Evolutionary conservation across 37 sponge, comb jelly and placozoan genomes (phyloP), one percentile per base, ranked within the genome.

Genomic region (Hexactinellida sp.): DNA sequence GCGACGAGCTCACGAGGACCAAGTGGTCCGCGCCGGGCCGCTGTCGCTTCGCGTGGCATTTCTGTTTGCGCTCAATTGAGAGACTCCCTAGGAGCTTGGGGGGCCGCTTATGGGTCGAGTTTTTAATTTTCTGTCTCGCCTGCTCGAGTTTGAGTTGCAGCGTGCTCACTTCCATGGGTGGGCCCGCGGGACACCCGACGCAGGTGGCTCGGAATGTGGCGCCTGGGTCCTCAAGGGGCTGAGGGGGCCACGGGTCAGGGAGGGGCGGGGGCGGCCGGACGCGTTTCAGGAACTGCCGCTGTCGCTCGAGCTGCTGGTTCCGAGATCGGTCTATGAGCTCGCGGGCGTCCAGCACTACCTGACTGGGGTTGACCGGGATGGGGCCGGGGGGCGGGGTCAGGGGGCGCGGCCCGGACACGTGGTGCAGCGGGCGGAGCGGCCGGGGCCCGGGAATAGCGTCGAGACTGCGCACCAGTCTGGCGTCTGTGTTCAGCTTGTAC

Each of bases 331-430:
- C 76, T 3, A 63, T 63, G 3, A 63, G 76, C 19, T 7, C 30
- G 19, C 13, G 25, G 5, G 76, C 76, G 76, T 63, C 76, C 34
- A 63, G 76, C 76, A 63, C 28, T 23, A 63, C 76, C 76, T 63
- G 76, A n/a, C 76, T 63, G 76, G 76, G 76, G 28, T n/a, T 10
- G 3, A 63, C 34, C 3, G 76, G 34, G 76, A 63, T 10, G 34
- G 76, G 76, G 5, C 76, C 76, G 76, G 76, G 32, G 76, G 76
- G 76, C 3, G 76, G 76, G 28, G 76, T 63, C 19, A 63, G 76
- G 32, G 76, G 28, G 25, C 76, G 76, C 32, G 76, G 76, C 5
- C 76, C 76, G 34, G 76, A 63, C 34, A 63, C 34, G 76, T 63
- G 76, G 34, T 63, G 21, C 76, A 63, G 34, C 32, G 76, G 76